phyloP scores from a whole-genome alignment of 2,888 invertebrate species.

The Geotrupes spiniger region DNA sequence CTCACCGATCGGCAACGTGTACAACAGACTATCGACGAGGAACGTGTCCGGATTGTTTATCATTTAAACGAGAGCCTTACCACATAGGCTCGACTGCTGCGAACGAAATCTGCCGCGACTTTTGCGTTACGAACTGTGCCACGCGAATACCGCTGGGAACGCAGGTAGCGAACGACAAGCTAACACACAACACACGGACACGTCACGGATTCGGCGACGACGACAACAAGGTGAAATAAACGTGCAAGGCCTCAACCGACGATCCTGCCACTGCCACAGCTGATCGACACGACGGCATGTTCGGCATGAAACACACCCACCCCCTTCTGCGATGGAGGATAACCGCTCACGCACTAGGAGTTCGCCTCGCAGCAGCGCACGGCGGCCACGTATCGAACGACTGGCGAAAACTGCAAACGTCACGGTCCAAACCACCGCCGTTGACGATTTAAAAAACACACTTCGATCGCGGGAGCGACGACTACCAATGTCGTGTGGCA shows the following conservation, averaged over 20 bases:
- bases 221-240: slow-evolving; percentile 12
- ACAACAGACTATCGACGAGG: slow-evolving; percentile 45
- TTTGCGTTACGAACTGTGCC: slow-evolving; percentile 8
- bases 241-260: slow-evolving; percentile 11
- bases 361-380: slow-evolving; percentile 18
- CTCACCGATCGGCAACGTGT: slow-evolving; percentile 46
- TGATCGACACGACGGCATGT: slow-evolving; percentile 21
- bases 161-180: slow-evolving; percentile 13
- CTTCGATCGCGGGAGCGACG: no score
- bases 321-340: slow-evolving; percentile 19
- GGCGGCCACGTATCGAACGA: slow-evolving; percentile 21
- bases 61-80: slow-evolving; percentile 34
- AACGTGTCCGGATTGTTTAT: slow-evolving; percentile 45
- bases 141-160: slow-evolving; percentile 17
- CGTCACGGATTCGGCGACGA: slow-evolving; percentile 17
- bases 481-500: not conserved
- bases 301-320: slow-evolving; percentile 22
- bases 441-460: no score
- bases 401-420: no score
- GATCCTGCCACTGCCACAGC: slow-evolving; percentile 16
- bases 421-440: no score
- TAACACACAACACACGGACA: slow-evolving; percentile 20
- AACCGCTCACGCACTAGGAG: slow-evolving; percentile 20
- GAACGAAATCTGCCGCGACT: slow-evolving; percentile 6
- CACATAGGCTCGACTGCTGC: slow-evolving; percentile 11